These are phyloP conservation scores for Menidia beryllina DNA, from an alignment of 2,113 vertebrate species.

Conservation along the genomic window DNA sequence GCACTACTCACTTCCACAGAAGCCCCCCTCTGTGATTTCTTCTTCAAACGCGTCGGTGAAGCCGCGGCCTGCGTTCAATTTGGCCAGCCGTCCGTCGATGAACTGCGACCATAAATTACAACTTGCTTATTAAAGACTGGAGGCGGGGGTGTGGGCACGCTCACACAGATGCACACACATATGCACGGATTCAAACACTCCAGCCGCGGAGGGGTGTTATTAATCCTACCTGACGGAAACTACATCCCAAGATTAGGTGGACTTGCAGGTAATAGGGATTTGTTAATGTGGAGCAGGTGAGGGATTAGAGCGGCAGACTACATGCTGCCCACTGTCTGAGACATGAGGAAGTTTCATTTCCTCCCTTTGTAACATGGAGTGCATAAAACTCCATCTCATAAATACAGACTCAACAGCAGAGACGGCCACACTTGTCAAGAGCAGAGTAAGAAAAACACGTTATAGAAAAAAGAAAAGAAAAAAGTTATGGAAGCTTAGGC, in stretches of 20 bases:
- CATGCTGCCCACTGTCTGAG: conserved; percentile 68
- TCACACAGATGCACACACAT: conserved; percentile 42
- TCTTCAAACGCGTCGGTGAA: conserved; percentile 97
- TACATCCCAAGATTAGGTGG: conserved; percentile 70
- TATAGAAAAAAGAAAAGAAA: conserved; percentile 38
- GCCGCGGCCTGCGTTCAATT: conserved; percentile 94
- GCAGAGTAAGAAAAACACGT: conserved; percentile 7
- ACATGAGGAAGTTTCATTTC: conserved; percentile 83
- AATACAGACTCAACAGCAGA: conserved; percentile 70
- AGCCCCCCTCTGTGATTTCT: conserved; percentile 96
- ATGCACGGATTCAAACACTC: conserved; percentile 57
- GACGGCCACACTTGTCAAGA: conserved; percentile 50
- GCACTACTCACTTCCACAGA: conserved; percentile 90
- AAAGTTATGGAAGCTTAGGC: conserved; percentile 23
- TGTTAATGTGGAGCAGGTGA: conserved; percentile 82
- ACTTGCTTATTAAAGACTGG: conserved; percentile 76
- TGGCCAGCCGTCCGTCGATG: conserved; percentile 95
- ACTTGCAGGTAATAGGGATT: conserved; percentile 74
- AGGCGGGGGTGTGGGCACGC: conserved; percentile 17
- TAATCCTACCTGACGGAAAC: conserved; percentile 77
- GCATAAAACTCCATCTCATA: conserved; percentile 77
- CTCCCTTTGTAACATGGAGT: conserved; percentile 76
- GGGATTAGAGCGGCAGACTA: conserved; percentile 77
- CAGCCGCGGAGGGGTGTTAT: conserved; percentile 64
- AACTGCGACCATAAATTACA: conserved; percentile 89